Conservation (phyloP, 2,797 vertebrate genomes). For the Peromyscus nudipes region DNA sequence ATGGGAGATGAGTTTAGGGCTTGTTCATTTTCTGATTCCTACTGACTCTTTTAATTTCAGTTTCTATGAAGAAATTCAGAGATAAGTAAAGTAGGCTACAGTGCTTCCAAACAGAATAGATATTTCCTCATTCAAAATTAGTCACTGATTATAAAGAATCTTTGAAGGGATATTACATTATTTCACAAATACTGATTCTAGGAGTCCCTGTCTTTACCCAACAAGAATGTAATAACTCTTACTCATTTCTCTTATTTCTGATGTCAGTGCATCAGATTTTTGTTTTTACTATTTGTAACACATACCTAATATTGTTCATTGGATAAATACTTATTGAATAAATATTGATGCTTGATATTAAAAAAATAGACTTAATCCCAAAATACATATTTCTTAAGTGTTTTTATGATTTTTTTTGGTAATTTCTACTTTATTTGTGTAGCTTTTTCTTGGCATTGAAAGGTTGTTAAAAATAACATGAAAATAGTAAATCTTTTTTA, state of each 20-base stretch:
- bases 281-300: neutral
- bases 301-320: neutral
- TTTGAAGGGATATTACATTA: neutral
- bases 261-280: neutral
- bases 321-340: neutral
- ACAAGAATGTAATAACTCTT: neutral
- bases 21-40: slow-evolving; percentile 14
- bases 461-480: neutral
- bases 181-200: slow-evolving; percentile 5
- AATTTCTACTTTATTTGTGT: neutral
- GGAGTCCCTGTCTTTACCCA: slow-evolving; percentile 13
- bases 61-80: neutral
- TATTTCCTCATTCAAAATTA: neutral
- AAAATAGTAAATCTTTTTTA: neutral
- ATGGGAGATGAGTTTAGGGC: neutral
- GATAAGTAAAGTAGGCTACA: neutral
- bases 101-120: neutral
- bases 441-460: neutral
- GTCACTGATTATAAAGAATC: neutral
- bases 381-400: neutral
- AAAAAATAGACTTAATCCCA: neutral
- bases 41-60: neutral
- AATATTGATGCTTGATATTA: neutral
- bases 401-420: neutral
- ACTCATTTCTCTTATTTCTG: neutral